These are phyloP conservation scores for Pangasius macronema DNA, from an alignment of 2,797 vertebrate genomes.

Conservation along the genomic window DNA sequence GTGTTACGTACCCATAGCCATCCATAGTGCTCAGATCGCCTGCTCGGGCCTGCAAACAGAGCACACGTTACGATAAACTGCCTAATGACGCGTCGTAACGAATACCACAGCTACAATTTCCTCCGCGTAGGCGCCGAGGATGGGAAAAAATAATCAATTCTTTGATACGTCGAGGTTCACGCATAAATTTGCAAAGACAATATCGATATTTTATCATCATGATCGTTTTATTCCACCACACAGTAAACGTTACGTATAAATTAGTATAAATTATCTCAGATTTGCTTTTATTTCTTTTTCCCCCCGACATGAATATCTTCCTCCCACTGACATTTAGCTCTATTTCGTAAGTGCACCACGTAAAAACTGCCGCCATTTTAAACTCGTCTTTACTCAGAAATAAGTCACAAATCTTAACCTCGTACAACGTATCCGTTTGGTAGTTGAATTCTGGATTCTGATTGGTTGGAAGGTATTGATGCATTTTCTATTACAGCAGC, in stretches of 20 bases:
- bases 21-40: conserved; percentile 50
- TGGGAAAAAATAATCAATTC: background rate
- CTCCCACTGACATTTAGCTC: background rate
- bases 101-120: background rate
- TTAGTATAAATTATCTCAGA: background rate
- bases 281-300: background rate
- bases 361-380: background rate
- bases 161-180: too few species aligned
- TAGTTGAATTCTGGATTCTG: background rate
- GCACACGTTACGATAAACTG: background rate
- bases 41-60: conserved; percentile 43
- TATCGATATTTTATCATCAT: too few species aligned
- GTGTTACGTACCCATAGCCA: conserved; percentile 55
- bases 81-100: background rate
- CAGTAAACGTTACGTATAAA: too few species aligned
- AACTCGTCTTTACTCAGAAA: background rate
- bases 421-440: too few species aligned
- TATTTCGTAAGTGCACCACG: background rate
- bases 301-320: background rate
- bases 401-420: background rate
- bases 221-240: too few species aligned
- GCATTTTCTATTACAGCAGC: background rate
- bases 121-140: background rate
- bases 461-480: background rate
- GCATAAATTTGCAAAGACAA: too few species aligned